phyloP scores from a whole-genome alignment of 1,140 invertebrate genomes.

The Homarus americanus region DNA sequence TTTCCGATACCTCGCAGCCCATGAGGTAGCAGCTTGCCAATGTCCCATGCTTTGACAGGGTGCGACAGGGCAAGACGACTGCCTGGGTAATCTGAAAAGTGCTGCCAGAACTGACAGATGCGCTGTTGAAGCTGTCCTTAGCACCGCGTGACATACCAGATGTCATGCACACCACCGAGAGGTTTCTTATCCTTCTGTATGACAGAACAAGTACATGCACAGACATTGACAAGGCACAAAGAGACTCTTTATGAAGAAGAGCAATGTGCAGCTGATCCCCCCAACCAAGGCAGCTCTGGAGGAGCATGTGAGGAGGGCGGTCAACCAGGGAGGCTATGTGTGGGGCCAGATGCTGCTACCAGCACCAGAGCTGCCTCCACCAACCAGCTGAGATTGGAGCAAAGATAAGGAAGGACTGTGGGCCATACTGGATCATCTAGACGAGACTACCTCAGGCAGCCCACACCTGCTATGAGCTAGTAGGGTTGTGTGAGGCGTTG shows the following conservation, averaged over 20 bases:
- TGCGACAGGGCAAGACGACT: neutral
- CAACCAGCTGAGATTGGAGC: neutral
- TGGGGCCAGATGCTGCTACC: conserved; percentile 23
- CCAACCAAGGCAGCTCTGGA: neutral
- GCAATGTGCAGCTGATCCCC: conserved; percentile 3
- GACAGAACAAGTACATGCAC: neutral
- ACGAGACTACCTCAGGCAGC: no score
- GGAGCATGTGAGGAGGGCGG: conserved; percentile 2
- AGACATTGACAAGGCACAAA: no score
- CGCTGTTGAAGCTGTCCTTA: neutral
- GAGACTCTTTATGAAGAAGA: neutral
- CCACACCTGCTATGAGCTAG: neutral
- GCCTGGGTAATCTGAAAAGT: neutral
- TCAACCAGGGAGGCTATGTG: neutral
- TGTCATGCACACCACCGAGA: neutral
- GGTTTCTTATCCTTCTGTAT: neutral
- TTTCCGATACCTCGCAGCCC: conserved; percentile 2
- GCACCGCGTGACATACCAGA: neutral
- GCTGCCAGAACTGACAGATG: neutral
- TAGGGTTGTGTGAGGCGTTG: neutral
- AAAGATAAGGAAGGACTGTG: neutral
- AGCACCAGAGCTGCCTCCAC: conserved; percentile 2
- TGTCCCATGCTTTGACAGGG: neutral
- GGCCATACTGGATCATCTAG: no score
- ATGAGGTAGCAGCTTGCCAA: neutral